Percentiles rank a stretch among this genome's conserved stretches.
These are phyloP conservation scores for Ypsolopha scabrella DNA, from an alignment of 2,888 invertebrate species.

Conservation along the genomic window DNA sequence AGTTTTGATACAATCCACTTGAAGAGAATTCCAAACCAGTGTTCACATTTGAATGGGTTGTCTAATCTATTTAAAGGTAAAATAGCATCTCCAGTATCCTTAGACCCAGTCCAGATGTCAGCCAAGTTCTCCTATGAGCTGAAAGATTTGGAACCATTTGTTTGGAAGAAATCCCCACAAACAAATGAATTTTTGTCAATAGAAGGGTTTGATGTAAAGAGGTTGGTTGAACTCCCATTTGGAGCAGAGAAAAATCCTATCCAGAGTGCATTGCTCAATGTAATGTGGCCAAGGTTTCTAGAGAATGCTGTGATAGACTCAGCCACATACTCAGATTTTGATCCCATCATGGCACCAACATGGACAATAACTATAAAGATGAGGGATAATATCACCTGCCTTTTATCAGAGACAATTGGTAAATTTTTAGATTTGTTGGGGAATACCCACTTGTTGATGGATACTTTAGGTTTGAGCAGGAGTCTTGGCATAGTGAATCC, in stretches of 20 bases:
- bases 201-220: constrained; percentile 60
- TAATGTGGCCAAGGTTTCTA: constrained; percentile 88
- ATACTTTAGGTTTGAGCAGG: constrained; percentile 53
- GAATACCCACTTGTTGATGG: constrained; percentile 57
- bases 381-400: constrained; percentile 77
- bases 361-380: constrained; percentile 81
- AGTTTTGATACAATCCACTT: constrained; percentile 92
- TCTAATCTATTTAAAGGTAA: constrained; percentile 92
- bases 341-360: constrained; percentile 81
- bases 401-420: constrained; percentile 80
- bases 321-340: constrained; percentile 88
- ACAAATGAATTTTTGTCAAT: constrained; percentile 59
- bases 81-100: constrained; percentile 73
- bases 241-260: constrained; percentile 88
- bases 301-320: constrained; percentile 91
- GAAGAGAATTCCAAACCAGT: constrained; percentile 82
- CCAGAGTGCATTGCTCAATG: constrained; percentile 80
- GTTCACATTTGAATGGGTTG: constrained; percentile 85
- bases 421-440: constrained; percentile 78
- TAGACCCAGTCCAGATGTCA: constrained; percentile 78
- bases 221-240: constrained; percentile 77
- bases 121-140: constrained; percentile 81
- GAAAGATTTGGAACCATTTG: constrained; percentile 70
- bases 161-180: constrained; percentile 70
- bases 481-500: constrained; percentile 69